phyloP scores from a whole-genome alignment of 2,113 vertebrate genomes.

The Protobothrops mucrosquamatus region DNA sequence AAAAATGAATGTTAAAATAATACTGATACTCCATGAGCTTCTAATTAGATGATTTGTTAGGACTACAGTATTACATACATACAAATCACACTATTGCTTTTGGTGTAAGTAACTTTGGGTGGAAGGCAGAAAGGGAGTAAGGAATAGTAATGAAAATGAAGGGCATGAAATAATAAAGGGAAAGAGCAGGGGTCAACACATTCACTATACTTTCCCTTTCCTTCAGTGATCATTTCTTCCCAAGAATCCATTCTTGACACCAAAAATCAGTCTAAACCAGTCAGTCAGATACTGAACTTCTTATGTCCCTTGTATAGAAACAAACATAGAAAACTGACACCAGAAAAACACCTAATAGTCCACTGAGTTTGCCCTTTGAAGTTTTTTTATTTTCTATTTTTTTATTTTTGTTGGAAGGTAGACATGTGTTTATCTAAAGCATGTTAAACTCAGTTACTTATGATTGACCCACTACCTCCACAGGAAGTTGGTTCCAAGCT shows the following conservation, averaged over 20 bases:
- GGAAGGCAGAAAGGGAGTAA: not conserved
- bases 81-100: not conserved
- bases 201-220: not conserved
- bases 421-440: not conserved
- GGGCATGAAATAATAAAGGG: not conserved
- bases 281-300: not conserved
- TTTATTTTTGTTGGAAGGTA: not conserved
- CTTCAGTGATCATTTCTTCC: not conserved
- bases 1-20: not conserved
- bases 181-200: not conserved
- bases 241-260: not conserved
- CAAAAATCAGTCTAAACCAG: not conserved
- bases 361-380: not conserved
- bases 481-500: not conserved
- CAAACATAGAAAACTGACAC: not conserved
- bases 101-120: not conserved
- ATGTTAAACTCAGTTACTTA: not conserved
- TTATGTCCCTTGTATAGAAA: not conserved
- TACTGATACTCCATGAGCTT: not conserved
- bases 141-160: not conserved
- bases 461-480: not conserved
- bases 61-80: not conserved
- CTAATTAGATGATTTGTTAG: not conserved
- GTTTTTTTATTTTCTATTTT: not conserved
- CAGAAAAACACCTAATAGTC: not conserved